Evolutionary conservation across 2,113 vertebrate species (phyloP).

Genomic region (Morone saxatilis): DNA sequence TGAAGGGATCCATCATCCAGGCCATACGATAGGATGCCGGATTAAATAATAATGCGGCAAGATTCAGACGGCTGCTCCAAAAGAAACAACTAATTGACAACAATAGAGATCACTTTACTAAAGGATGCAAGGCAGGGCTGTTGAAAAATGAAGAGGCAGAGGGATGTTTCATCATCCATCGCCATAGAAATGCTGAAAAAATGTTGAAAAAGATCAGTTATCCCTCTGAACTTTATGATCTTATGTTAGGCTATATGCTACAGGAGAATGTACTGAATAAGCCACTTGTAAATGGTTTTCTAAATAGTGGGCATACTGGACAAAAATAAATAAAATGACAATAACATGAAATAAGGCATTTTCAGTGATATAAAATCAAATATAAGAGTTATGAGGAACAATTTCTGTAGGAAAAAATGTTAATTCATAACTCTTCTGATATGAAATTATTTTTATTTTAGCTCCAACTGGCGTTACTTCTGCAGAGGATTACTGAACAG

Average conservation of each 20-base stretch:
- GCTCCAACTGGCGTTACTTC: slow-evolving; percentile 14
- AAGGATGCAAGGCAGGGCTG: background rate
- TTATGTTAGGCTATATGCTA: background rate
- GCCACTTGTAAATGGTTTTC: background rate
- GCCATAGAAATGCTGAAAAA: background rate
- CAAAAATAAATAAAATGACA: background rate
- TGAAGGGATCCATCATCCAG: slow-evolving; percentile 27
- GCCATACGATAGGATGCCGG: slow-evolving; percentile 55
- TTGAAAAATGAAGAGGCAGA: background rate
- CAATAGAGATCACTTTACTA: background rate
- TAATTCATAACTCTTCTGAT: slow-evolving; percentile 3
- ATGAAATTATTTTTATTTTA: slow-evolving; percentile 34
- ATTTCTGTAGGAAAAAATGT: background rate
- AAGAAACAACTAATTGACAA: slow-evolving; percentile 17
- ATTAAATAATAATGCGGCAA: slow-evolving; percentile 68
- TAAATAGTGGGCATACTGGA: background rate
- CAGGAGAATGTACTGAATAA: background rate
- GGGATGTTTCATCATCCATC: too few relatives aligned
- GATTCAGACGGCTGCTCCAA: slow-evolving; percentile 21
- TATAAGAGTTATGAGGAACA: background rate
- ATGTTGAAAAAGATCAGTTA: background rate
- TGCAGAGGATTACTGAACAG: slow-evolving; percentile 36
- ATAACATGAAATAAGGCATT: background rate
- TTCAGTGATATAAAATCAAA: background rate
- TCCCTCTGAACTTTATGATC: background rate